These are phyloP conservation scores for Falco peregrinus DNA, from an alignment of 2,797 vertebrate genomes.

Conservation along the genomic window DNA sequence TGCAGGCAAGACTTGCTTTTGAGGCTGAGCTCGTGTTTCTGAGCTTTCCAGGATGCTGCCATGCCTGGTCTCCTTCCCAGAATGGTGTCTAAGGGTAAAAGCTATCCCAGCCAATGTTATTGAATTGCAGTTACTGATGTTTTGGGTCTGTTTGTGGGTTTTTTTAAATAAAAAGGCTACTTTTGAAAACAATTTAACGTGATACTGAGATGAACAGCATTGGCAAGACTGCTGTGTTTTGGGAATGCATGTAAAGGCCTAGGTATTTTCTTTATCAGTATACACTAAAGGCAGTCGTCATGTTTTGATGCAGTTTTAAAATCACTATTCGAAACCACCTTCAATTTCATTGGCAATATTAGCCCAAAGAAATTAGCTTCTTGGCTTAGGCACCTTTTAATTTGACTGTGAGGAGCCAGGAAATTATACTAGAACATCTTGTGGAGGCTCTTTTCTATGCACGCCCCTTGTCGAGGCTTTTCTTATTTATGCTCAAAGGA, in stretches of 20 bases:
- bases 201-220: neutral
- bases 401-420: neutral
- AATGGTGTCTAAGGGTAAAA: neutral
- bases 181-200: neutral
- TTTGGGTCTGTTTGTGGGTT: no score
- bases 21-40: neutral
- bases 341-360: neutral
- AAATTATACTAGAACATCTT: neutral
- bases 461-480: conserved; percentile 14
- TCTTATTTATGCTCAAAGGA: neutral
- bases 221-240: neutral
- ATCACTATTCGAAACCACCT: neutral
- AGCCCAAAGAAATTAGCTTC: neutral
- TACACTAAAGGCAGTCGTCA: neutral
- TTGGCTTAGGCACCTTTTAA: neutral
- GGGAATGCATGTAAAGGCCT: neutral
- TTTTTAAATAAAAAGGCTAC: neutral
- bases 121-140: neutral
- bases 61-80: neutral
- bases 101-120: neutral
- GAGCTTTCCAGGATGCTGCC: neutral
- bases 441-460: neutral
- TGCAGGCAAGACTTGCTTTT: neutral
- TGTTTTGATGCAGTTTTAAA: neutral
- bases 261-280: neutral